A percentile compares a stretch with the other conserved stretches of the same genome.
These are phyloP conservation scores for Calcarius lapponicus DNA, from an alignment of 2,797 vertebrate genomes.

Conservation along the genomic window DNA sequence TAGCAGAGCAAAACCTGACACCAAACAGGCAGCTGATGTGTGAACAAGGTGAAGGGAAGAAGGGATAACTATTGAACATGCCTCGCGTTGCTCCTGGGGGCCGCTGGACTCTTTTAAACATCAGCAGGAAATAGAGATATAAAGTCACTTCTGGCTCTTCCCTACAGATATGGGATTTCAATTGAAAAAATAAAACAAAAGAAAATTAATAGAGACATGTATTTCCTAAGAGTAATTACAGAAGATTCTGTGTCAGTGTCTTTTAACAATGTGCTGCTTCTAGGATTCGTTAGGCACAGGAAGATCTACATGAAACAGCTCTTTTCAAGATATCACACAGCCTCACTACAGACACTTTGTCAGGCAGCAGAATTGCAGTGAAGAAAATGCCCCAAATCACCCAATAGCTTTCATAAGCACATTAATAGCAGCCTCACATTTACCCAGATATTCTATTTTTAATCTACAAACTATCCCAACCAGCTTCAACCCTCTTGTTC, in stretches of 20 bases:
- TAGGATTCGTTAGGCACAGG: neutral
- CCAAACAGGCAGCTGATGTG: constrained; percentile 30
- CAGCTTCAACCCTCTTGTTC: neutral
- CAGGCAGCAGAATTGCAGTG: neutral
- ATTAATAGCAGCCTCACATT: neutral
- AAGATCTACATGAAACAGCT: neutral
- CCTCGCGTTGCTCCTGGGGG: neutral
- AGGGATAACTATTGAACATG: neutral
- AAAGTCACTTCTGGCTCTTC: neutral
- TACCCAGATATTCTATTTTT: neutral
- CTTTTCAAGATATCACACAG: neutral
- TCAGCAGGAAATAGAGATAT: neutral
- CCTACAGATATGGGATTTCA: neutral
- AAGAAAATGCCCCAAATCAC: neutral
- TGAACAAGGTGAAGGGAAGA: constrained; percentile 66
- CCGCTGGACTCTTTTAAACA: neutral
- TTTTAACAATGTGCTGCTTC: neutral
- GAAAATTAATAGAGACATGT: neutral
- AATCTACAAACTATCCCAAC: neutral
- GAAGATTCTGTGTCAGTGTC: neutral
- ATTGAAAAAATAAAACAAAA: constrained; percentile 4
- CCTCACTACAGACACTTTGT: neutral
- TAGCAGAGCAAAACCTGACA: constrained; percentile 22
- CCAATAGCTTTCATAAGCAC: neutral
- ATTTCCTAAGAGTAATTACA: constrained; percentile 13